These are phyloP conservation scores for Drosophila lutescens DNA, from an alignment of 2,888 invertebrate species.

Conservation along the genomic window DNA sequence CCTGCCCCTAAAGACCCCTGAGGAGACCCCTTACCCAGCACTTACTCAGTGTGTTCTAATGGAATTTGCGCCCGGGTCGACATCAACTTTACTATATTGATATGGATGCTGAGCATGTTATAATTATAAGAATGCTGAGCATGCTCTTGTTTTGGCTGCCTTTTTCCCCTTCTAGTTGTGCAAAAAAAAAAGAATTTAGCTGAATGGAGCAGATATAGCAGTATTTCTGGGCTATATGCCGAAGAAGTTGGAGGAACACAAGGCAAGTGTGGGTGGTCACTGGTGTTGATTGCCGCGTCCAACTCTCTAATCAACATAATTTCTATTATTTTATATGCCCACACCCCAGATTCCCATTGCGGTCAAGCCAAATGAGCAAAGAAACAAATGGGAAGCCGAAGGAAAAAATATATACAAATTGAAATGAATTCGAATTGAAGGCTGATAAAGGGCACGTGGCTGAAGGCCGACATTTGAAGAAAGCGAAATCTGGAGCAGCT, in stretches of 20 bases:
- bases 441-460: slow-evolving; percentile 30
- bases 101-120: slow-evolving; percentile 73
- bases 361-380: slow-evolving; percentile 23
- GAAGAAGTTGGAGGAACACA: not conserved
- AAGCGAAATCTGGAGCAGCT: not conserved
- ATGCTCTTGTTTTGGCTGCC: slow-evolving; percentile 49
- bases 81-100: slow-evolving; percentile 60
- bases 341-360: slow-evolving; percentile 39
- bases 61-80: slow-evolving; percentile 67
- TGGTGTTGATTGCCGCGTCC: slow-evolving; percentile 53
- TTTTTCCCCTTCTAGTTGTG: slow-evolving; percentile 13
- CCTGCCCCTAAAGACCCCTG: not conserved
- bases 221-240: slow-evolving; percentile 15
- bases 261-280: slow-evolving; percentile 3
- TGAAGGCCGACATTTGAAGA: slow-evolving; percentile 15
- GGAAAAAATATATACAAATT: slow-evolving; percentile 17
- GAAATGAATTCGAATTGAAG: slow-evolving; percentile 26
- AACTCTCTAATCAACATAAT: slow-evolving; percentile 62
- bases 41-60: slow-evolving; percentile 54
- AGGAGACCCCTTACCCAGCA: not conserved
- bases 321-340: slow-evolving; percentile 59
- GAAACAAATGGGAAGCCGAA: slow-evolving; percentile 6
- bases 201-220: slow-evolving; percentile 41
- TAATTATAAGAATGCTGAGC: slow-evolving; percentile 77
- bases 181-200: slow-evolving; percentile 48